Percentiles rank a stretch among this genome's conserved stretches.
Evolutionary conservation across 2,113 vertebrate species (phyloP).

Genomic region (Seriola aureovittata): DNA sequence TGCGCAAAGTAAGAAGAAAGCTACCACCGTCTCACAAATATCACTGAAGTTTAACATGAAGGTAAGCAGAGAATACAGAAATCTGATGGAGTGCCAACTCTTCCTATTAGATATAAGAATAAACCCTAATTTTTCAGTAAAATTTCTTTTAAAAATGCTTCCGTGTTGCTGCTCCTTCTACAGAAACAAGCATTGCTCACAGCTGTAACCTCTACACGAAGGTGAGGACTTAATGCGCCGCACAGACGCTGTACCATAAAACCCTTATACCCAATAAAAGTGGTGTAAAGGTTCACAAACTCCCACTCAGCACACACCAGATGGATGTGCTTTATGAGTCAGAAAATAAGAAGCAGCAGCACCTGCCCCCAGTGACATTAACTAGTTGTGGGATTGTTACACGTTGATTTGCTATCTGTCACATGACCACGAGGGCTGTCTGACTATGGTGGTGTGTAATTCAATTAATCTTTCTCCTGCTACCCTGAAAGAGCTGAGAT

Average conservation of each 20-base stretch:
- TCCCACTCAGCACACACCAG: slow-evolving; percentile 39
- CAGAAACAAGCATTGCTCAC: neutral
- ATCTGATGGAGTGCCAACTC: neutral
- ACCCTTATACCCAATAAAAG: slow-evolving; percentile 52
- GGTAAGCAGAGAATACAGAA: neutral
- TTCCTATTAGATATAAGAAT: neutral
- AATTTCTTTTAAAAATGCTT: neutral
- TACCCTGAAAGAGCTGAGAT: neutral
- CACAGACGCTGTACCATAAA: slow-evolving; percentile 56
- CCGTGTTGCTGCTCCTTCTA: neutral
- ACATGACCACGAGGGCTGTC: slow-evolving; percentile 1
- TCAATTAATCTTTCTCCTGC: neutral
- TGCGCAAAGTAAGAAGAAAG: neutral
- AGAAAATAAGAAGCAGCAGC: slow-evolving; percentile 71
- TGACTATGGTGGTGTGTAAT: neutral
- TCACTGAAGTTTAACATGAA: neutral
- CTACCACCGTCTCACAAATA: neutral
- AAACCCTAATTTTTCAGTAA: slow-evolving; percentile 4
- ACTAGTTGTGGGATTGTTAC: slow-evolving; percentile 42
- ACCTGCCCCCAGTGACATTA: slow-evolving; percentile 65
- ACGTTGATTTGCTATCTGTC: slow-evolving; percentile 27
- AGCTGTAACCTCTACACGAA: slow-evolving; percentile 49
- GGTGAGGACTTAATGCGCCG: slow-evolving; percentile 27
- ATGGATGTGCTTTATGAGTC: slow-evolving; percentile 72
- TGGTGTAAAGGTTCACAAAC: slow-evolving; percentile 59